Percentiles rank a stretch among this genome's conserved stretches.
phyloP scores from a whole-genome alignment of 2,797 vertebrate species.

The Clamator glandarius region DNA sequence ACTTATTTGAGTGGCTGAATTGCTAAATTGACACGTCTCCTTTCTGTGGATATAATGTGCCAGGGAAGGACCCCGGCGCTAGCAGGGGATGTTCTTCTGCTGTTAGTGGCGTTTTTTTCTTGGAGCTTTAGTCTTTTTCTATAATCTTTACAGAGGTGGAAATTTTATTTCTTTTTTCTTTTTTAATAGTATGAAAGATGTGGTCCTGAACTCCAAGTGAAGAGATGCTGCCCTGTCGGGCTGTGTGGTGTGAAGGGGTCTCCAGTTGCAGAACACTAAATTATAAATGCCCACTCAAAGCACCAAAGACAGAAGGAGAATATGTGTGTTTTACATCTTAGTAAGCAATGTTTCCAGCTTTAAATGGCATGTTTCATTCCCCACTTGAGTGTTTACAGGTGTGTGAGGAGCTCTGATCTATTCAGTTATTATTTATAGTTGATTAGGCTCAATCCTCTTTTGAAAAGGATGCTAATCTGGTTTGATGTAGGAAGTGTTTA shows the following conservation, averaged over 20 bases:
- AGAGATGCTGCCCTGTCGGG: not conserved
- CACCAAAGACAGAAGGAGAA: not conserved
- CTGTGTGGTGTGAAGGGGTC: not conserved
- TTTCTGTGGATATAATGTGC: not conserved
- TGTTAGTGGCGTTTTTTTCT: not conserved
- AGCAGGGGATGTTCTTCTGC: not conserved
- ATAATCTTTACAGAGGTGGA: not conserved
- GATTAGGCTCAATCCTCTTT: not conserved
- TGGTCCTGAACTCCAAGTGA: not conserved
- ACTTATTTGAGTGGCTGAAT: not conserved
- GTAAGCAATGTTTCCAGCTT: not conserved
- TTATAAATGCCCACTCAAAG: not conserved
- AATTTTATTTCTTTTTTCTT: too few relatives aligned
- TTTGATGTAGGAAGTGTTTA: not conserved
- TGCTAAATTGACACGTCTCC: not conserved
- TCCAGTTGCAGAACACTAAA: not conserved
- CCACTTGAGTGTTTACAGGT: not conserved
- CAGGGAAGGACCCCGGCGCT: not conserved
- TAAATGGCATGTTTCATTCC: not conserved
- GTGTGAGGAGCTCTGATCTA: not conserved
- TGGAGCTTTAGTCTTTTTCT: not conserved
- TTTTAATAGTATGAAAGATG: not conserved
- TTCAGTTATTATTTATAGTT: constrained; percentile 11
- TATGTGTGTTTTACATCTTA: not conserved
- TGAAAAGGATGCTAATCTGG: not conserved